Percentiles rank a stretch among this genome's conserved stretches.
Evolutionary conservation across 2,888 invertebrate genomes (phyloP).

Genomic region (Andrena camellia): DNA sequence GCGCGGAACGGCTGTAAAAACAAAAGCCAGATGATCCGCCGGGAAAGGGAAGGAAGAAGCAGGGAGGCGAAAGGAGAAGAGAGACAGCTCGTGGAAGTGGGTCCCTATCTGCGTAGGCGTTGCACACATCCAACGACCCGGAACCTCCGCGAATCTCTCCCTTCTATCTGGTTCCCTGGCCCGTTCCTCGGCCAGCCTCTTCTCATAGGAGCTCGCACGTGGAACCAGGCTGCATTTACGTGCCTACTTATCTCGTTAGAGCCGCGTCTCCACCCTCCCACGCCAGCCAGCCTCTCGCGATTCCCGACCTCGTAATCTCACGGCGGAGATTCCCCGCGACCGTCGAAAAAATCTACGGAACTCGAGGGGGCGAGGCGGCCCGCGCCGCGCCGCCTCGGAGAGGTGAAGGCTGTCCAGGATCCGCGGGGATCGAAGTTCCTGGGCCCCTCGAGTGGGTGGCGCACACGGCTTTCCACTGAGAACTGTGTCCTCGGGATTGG

Average conservation of each 20-base stretch:
- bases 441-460: conserved; percentile 25
- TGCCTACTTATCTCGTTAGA: conserved; percentile 74
- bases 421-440: conserved; percentile 16
- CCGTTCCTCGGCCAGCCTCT: conserved; percentile 60
- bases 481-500: background rate
- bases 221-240: conserved; percentile 63
- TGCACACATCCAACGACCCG: conserved; percentile 78
- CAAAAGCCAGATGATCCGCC: conserved; percentile 25
- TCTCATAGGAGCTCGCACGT: conserved; percentile 60
- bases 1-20: conserved; percentile 36
- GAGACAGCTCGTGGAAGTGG: conserved; percentile 49
- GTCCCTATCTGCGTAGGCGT: conserved; percentile 75
- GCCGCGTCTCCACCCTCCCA: conserved; percentile 70
- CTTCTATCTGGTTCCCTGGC: conserved; percentile 69
- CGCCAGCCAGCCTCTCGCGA: conserved; percentile 63
- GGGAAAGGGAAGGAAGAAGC: background rate
- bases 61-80: conserved; percentile 23
- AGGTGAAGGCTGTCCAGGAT: background rate
- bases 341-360: conserved; percentile 42
- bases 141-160: conserved; percentile 74
- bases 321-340: conserved; percentile 44
- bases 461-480: background rate
- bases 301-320: conserved; percentile 66
- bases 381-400: conserved; percentile 26
- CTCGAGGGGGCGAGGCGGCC: conserved; percentile 14